phyloP scores from a whole-genome alignment of 1,140 invertebrate genomes.

The Tetranychus urticae region DNA sequence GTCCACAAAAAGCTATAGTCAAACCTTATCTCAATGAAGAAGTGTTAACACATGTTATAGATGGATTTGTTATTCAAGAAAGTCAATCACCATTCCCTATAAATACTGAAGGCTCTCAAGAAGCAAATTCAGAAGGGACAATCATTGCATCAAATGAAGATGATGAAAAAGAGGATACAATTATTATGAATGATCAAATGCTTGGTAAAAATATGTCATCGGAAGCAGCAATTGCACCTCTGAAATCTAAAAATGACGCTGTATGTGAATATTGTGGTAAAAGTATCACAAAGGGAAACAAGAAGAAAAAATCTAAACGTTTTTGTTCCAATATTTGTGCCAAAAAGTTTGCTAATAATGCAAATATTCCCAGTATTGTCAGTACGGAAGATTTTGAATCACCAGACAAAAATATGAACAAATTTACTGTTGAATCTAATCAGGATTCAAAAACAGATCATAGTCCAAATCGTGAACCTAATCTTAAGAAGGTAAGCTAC shows the following conservation, averaged over 20 bases:
- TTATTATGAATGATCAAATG: too few species aligned
- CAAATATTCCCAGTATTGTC: neutral
- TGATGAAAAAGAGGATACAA: neutral
- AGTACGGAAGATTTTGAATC: neutral
- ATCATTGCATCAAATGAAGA: neutral
- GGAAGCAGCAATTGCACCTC: too few species aligned
- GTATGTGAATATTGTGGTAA: neutral
- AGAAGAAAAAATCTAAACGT: neutral
- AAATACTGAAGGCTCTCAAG: neutral
- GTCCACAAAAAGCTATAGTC: slow-evolving; percentile 51
- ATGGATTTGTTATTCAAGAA: slow-evolving; percentile 90
- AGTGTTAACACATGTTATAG: slow-evolving; percentile 83
- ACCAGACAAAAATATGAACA: too few species aligned
- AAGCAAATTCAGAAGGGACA: neutral
- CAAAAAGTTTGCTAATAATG: neutral
- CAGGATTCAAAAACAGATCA: too few species aligned
- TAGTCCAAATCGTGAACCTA: too few species aligned
- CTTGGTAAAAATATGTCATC: neutral
- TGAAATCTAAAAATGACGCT: neutral
- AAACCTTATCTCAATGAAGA: slow-evolving; percentile 34
- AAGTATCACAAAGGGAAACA: neutral
- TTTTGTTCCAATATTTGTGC: neutral
- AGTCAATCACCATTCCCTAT: slow-evolving; percentile 20
- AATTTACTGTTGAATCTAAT: neutral
- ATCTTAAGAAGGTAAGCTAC: too few species aligned